Base-by-base conservation (phyloP, 2,888 invertebrate species). In the Teleiodes luculella region DNA sequence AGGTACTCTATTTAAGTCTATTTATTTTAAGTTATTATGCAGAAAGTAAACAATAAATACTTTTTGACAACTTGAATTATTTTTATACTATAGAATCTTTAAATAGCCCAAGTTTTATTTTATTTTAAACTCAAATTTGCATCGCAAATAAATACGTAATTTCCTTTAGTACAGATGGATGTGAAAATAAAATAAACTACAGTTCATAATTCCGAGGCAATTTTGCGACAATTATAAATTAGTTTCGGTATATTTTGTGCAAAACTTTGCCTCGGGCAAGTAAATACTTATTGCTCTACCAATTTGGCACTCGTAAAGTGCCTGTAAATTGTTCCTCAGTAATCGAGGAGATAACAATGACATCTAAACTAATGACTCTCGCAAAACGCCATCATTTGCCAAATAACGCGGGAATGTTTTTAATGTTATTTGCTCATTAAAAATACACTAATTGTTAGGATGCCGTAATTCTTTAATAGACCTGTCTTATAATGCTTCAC, bases 231-330 rank as follows among this genome's bases (percentile, higher is more conserved):
- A 24, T 24, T 24, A 24, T 24, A 43, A 35, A 48, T 48, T 35
- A 11, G 35, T 18, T 18, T n/a, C 13, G 24, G n/a, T 50, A 24
- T 50, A 39, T 50, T 50, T 37, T 31, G 28, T 31, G 20, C 43
- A 45, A 35, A 51, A 52, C 33, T 35, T 5, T 3, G 31, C 31
- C 14, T 14, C 14, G 37, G n/a, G n/a, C n/a, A n/a, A n/a, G 24
- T 24, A 24, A 24, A 28, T n/a, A 39, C 41, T 51, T 18, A 51
- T 51, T 35, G 33, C 41, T 31, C 14, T 10, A 64, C 63, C 59
- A 67, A 65, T 67, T 67, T 63, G 41, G 61, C 52, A 55, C 56
- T 62, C 65, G 60, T 71, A 66, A 72, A 69, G 53, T 61, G 24
- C 16, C 8, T 20, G 18, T 18, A 20, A 20, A 70, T 66, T 67